phyloP scores from a whole-genome alignment of 92 coral and sea anemone species.

The Diadumene lineata region DNA sequence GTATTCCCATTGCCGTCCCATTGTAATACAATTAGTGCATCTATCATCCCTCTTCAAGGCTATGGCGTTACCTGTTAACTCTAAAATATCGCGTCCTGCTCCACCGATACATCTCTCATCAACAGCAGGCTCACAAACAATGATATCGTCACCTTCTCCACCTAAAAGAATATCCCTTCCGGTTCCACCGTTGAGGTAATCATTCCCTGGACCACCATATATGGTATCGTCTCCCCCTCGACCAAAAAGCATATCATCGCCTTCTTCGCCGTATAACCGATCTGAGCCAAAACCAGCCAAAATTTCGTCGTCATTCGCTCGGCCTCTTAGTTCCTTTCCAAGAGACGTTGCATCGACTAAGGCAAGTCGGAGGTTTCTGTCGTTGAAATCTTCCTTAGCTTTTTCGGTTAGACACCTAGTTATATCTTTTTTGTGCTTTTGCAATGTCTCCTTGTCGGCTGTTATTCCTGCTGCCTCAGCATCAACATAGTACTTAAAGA shows the following conservation, averaged over 20 bases:
- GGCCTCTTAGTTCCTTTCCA: conserved; percentile 1
- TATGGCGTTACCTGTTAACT: conserved; percentile 8
- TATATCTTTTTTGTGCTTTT: background rate
- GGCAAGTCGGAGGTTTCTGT: conserved; percentile 7
- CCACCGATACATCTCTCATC: conserved; percentile 6
- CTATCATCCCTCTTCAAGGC: background rate
- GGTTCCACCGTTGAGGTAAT: conserved; percentile 37
- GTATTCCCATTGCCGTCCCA: conserved; percentile 21
- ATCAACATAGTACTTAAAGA: conserved; percentile 19
- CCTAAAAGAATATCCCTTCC: conserved; percentile 28
- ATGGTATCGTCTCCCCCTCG: conserved; percentile 36
- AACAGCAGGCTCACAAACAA: conserved; percentile 18
- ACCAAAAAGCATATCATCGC: conserved; percentile 35
- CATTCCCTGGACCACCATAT: conserved; percentile 39
- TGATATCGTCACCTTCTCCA: conserved; percentile 25
- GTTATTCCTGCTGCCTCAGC: conserved; percentile 20
- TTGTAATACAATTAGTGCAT: background rate
- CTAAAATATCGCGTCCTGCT: conserved; percentile 20
- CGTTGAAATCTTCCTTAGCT: conserved; percentile 16
- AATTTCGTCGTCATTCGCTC: conserved; percentile 29
- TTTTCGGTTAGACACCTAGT: conserved; percentile 5
- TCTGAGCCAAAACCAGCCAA: conserved; percentile 40
- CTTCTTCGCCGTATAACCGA: conserved; percentile 20
- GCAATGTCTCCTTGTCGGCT: background rate
- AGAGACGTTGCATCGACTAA: conserved; percentile 24